Percentiles rank a stretch among this genome's conserved stretches.
Evolutionary conservation across 2,888 invertebrate species (phyloP).

Genomic region (Polylopha cassiicola): DNA sequence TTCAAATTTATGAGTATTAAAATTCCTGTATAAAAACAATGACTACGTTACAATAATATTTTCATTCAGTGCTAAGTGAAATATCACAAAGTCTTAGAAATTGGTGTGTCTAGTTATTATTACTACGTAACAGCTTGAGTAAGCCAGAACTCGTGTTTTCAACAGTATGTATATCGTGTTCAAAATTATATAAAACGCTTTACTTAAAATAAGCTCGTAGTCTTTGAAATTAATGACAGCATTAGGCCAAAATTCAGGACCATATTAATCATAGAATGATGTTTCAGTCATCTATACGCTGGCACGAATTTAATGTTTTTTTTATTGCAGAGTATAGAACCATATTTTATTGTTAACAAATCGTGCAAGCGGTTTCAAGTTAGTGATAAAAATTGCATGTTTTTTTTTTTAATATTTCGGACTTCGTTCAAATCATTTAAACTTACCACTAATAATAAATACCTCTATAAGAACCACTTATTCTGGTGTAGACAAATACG

Average conservation of each 20-base stretch:
- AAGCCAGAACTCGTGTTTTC: conserved; percentile 5
- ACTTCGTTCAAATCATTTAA: no score
- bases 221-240: conserved; percentile 48
- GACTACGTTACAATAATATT: conserved; percentile 23
- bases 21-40: conserved; percentile 56
- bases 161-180: conserved; percentile 20
- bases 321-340: no score
- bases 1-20: conserved; percentile 66
- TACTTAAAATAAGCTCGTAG: conserved; percentile 65
- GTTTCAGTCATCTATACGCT: not conserved
- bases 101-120: conserved; percentile 15
- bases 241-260: conserved; percentile 49
- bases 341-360: no score
- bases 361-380: no score
- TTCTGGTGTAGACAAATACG: no score
- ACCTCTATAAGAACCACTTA: no score
- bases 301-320: not conserved
- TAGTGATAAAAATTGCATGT: no score
- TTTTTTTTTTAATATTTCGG: no score
- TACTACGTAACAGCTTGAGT: conserved; percentile 8
- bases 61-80: conserved; percentile 15
- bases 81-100: conserved; percentile 18
- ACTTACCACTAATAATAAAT: no score
- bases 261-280: conserved; percentile 1
- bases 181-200: conserved; percentile 37